Base-by-base conservation (phyloP, 2,113 vertebrate species). In the Gambusia holbrooki region DNA sequence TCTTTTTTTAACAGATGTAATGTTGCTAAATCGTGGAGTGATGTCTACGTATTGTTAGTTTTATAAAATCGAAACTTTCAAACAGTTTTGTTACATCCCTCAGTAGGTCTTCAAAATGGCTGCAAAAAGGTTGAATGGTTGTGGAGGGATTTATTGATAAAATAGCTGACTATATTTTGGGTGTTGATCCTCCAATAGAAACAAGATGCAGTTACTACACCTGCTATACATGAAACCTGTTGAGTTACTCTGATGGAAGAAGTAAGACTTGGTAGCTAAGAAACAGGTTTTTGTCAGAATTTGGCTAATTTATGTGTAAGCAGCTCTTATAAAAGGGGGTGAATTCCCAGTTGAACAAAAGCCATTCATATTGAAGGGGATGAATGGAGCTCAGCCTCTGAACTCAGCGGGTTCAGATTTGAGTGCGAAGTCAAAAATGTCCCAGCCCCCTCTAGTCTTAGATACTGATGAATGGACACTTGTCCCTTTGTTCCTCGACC, bases 281-380 rank as follows among this genome's bases (percentile, higher is more conserved):
- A 67, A 83, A 82, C 45, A 1, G 29, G 58, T 66, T 69, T 65
- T 60, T 61, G 58, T 85, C 71, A 71, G 67, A 76, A 71, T 82
- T 81, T 74, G 66, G 74, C 81, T 86, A 86, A 87, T 89, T 86
- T 88, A 88, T 87, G 80, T 75, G 79, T 72, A 86, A 77, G 84
- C 79, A 74, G 82, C 84, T 90, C 90, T 89, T 54, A 89, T 77
- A 69, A 69, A 69, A 80, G 72, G 19, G 3, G 40, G 22, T 88
- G 88, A 87, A 92, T 93, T 89, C 85, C 87, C 76, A 86, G 70
- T 19, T 73, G 74, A 91, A 93, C 91, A 93, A 93, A 82, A 74
- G 81, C 84, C 73, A 86, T 93, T 93, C 90, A 90, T 79, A 85
- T 72, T 74, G 74, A 76, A 72, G 71, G 35, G 82, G 32, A 27